Evolutionary conservation across 2,888 invertebrate genomes (phyloP).

Genomic region (Heliothis peltigera): DNA sequence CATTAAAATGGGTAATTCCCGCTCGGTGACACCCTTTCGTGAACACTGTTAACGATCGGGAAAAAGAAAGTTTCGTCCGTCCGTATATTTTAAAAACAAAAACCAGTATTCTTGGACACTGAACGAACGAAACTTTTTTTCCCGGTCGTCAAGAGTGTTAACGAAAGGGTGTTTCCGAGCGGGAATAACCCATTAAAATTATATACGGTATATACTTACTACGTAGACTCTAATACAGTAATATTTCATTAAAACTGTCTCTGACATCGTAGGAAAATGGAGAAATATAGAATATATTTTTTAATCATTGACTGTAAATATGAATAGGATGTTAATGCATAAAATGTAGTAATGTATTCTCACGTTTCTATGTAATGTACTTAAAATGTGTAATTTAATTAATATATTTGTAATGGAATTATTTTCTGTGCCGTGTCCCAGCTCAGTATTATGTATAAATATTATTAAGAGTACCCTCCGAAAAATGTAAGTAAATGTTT

Average conservation of each 20-base stretch:
- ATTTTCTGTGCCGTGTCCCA: constrained; percentile 12
- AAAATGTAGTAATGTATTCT: constrained; percentile 14
- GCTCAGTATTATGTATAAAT: constrained; percentile 42
- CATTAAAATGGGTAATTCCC: too few relatives aligned
- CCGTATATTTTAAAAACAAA: too few relatives aligned
- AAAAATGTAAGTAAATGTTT: constrained; percentile 19
- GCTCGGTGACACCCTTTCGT: too few relatives aligned
- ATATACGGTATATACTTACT: constrained; percentile 24
- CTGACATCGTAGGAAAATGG: constrained; percentile 2
- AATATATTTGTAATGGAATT: constrained; percentile 10
- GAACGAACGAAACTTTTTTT: too few relatives aligned
- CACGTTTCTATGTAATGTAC: constrained; percentile 27
- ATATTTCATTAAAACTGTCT: constrained; percentile 6
- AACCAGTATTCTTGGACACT: too few relatives aligned
- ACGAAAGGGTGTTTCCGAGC: too few relatives aligned
- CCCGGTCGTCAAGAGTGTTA: too few relatives aligned
- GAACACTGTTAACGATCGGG: too few relatives aligned
- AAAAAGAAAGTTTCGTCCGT: too few relatives aligned
- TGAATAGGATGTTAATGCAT: too few relatives aligned
- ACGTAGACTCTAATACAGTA: constrained; percentile 3
- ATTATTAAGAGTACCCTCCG: constrained; percentile 46
- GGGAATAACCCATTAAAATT: too few relatives aligned
- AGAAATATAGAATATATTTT: constrained; percentile 13
- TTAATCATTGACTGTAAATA: constrained; percentile 34
- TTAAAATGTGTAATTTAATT: constrained; percentile 13